phyloP scores from a whole-genome alignment of 2,888 invertebrate species.

The Leptarthrus brevirostris region DNA sequence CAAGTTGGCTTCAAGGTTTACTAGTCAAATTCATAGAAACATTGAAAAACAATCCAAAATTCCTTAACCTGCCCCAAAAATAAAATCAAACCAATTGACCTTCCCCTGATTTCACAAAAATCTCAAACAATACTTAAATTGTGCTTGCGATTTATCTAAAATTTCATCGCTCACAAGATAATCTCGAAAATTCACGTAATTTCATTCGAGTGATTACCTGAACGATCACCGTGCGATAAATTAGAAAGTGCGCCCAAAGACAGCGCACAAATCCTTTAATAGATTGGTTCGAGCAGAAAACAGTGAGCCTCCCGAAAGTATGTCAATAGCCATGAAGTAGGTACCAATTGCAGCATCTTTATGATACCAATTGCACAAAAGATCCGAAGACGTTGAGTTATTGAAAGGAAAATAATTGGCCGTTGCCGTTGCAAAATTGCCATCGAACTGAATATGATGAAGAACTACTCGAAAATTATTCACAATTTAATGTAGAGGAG shows the following conservation, averaged over 20 bases:
- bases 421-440: slow-evolving; percentile 13
- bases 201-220: slow-evolving; percentile 11
- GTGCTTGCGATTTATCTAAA: no score
- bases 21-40: no score
- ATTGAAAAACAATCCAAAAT: no score
- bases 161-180: slow-evolving; percentile 15
- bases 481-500: neutral
- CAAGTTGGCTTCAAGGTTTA: no score
- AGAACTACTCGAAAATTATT: neutral
- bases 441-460: slow-evolving; percentile 6
- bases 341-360: neutral
- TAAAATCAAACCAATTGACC: slow-evolving; percentile 7
- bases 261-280: neutral
- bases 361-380: slow-evolving; percentile 3
- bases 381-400: neutral
- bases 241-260: slow-evolving; percentile 16
- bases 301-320: neutral
- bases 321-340: slow-evolving; percentile 12
- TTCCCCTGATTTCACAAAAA: no score
- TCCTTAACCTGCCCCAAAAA: no score
- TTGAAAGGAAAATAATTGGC: slow-evolving; percentile 36
- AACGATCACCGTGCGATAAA: slow-evolving; percentile 14
- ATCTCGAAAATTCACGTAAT: neutral
- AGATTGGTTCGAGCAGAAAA: no score
- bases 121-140: neutral